A percentile compares a stretch with the other conserved stretches of the same genome.
These are phyloP conservation scores for Eupithecia pulchellata DNA, from an alignment of 2,888 invertebrate genomes.

Conservation along the genomic window DNA sequence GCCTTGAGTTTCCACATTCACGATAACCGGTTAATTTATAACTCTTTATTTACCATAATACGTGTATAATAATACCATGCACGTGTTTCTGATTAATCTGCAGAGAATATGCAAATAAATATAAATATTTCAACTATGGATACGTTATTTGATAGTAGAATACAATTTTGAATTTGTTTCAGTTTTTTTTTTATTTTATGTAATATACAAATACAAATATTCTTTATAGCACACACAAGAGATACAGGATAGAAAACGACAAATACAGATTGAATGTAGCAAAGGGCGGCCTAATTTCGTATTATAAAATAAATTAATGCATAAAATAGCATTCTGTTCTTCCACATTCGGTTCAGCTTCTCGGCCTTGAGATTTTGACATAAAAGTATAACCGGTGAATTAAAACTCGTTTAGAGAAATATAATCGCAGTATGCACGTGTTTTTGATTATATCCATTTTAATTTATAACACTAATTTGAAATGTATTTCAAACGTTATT, in stretches of 20 bases:
- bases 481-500: not conserved
- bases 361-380: slow-evolving; percentile 6
- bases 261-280: no score
- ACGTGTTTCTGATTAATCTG: slow-evolving; percentile 33
- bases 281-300: no score
- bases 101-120: slow-evolving; percentile 4
- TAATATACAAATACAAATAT: no score
- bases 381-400: slow-evolving; percentile 3
- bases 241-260: no score
- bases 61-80: no score
- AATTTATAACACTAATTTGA: not conserved
- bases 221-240: no score
- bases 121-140: slow-evolving; percentile 14
- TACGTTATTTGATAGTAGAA: not conserved
- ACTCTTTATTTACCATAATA: slow-evolving; percentile 27
- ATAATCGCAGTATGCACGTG: not conserved
- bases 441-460: not conserved
- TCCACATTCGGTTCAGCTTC: not conserved
- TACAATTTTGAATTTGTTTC: not conserved
- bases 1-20: slow-evolving; percentile 27
- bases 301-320: no score
- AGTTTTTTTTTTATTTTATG: not conserved
- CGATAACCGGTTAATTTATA: slow-evolving; percentile 35
- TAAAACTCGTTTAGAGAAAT: not conserved
- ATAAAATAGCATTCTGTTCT: not conserved